These are phyloP conservation scores for Triplophysa dalaica DNA, from an alignment of 2,113 vertebrate species.

Conservation along the genomic window DNA sequence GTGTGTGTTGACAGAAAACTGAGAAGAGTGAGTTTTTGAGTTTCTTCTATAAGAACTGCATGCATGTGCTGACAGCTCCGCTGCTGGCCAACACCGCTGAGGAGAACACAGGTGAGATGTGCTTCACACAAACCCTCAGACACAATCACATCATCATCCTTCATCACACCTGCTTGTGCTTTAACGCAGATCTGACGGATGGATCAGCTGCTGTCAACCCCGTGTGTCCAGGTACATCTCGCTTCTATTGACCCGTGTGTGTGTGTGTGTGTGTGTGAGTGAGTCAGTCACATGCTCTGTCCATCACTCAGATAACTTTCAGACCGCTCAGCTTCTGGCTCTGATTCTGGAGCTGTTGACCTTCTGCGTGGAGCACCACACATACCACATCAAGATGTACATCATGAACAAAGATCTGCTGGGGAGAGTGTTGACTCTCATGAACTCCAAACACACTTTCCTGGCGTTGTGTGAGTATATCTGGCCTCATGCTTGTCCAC, in stretches of 20 bases:
- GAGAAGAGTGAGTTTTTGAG: slow-evolving; percentile 98
- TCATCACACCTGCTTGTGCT: neutral
- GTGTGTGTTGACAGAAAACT: slow-evolving; percentile 83
- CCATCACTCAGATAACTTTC: slow-evolving; percentile 86
- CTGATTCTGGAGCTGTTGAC: slow-evolving; percentile 95
- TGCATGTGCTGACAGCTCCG: slow-evolving; percentile 96
- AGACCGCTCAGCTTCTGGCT: slow-evolving; percentile 94
- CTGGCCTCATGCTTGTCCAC: too few species aligned
- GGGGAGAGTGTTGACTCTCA: slow-evolving; percentile 92
- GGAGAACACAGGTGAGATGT: slow-evolving; percentile 83
- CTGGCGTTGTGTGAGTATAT: slow-evolving; percentile 94
- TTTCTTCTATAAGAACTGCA: slow-evolving; percentile 99
- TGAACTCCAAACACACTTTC: slow-evolving; percentile 98
- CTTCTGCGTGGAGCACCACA: slow-evolving; percentile 97
- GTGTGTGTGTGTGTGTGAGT: too few species aligned
- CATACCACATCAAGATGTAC: slow-evolving; percentile 98
- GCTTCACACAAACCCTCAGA: neutral
- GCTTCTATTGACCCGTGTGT: accelerated
- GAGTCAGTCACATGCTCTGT: neutral
- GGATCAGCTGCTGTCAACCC: slow-evolving; percentile 84
- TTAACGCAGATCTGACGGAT: slow-evolving; percentile 81
- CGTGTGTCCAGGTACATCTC: slow-evolving; percentile 87
- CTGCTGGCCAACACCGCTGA: slow-evolving; percentile 94
- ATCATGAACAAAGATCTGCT: slow-evolving; percentile 99
- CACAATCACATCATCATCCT: too few species aligned